Base-by-base conservation (phyloP, 2,797 vertebrate genomes). In the Pygocentrus nattereri region DNA sequence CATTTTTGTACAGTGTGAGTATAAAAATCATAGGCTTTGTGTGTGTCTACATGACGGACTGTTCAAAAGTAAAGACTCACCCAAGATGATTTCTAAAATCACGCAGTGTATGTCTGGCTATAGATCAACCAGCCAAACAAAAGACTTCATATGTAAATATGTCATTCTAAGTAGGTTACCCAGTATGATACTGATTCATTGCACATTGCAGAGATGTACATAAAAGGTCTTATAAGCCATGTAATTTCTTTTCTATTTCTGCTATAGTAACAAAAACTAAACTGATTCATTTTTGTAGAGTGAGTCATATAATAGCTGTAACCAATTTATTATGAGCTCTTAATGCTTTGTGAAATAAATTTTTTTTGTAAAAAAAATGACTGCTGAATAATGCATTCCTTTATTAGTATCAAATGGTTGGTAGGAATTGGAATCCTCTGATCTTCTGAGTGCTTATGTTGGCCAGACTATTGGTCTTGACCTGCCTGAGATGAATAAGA, bases 401-500 rank as follows among this genome's bases (percentile, higher is more conserved):
- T 73, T 38, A 21, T 52, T 31, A n/a, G 27, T 54, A n/a, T 30
- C 10, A 54, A 23, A n/a, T 15, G 21, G 30, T 2, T 34, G 34
- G 52, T 34, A 21, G 13, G 21, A 31, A 23, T 56, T 61, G 27
- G 54, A 71, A 23, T 27, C n/a, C 10, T 74, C 15, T 19, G 15
- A 64, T 27, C 34, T 69, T 47, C 41, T 41, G 44, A 54, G 68
- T 70, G 56, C 77, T 47, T 79, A 34, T 61, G 7, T 64, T 64
- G 30, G 61, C 61, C 30, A 18, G 72, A 79, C 18, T 41, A 25
- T 56, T 79, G 31, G 56, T 76, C 41, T 70, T 76, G 64, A 23
- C 71, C 65, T 58, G 58, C 34, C 59, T 54, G 76, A 19, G 71
- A 79, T 76, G 10, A 5, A 64, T 56, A 65, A 71, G 56, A 31